phyloP scores from a whole-genome alignment of 2,113 vertebrate genomes.

The Cyanoliseus patagonus region DNA sequence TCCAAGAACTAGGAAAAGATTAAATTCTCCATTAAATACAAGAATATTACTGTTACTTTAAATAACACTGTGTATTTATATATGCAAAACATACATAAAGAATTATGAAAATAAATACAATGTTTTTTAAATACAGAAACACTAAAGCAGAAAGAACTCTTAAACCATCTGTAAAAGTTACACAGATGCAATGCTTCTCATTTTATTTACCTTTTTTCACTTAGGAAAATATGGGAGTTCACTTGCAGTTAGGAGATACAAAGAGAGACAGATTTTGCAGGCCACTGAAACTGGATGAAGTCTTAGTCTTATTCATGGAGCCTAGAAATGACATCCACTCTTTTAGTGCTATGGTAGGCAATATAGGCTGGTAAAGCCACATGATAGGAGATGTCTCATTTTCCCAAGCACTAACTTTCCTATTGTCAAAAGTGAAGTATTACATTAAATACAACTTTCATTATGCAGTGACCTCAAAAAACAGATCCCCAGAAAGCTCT shows the following conservation, averaged over 20 bases:
- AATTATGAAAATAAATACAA: not conserved
- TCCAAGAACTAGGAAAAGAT: slow-evolving; percentile 66
- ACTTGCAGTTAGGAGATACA: not conserved
- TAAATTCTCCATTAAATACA: not conserved
- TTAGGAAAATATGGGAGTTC: not conserved
- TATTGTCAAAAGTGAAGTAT: not conserved
- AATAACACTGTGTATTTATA: not conserved
- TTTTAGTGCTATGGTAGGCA: not conserved
- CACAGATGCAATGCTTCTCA: not conserved
- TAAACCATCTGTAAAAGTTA: not conserved
- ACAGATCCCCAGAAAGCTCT: not conserved
- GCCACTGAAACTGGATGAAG: not conserved
- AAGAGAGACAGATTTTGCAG: not conserved
- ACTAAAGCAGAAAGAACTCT: not conserved
- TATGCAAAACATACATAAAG: not conserved
- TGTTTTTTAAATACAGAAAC: not conserved
- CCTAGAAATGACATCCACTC: not conserved
- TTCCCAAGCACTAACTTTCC: not conserved
- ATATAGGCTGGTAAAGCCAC: not conserved
- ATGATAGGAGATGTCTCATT: not conserved
- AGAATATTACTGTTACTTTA: not conserved
- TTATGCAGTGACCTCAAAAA: not conserved
- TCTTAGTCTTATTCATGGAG: not conserved
- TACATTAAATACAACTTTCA: not conserved
- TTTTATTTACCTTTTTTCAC: not conserved